A percentile compares a stretch with the other conserved stretches of the same genome.
These are phyloP conservation scores for Choreutis nemorana DNA, from an alignment of 2,888 invertebrate genomes.

Conservation along the genomic window DNA sequence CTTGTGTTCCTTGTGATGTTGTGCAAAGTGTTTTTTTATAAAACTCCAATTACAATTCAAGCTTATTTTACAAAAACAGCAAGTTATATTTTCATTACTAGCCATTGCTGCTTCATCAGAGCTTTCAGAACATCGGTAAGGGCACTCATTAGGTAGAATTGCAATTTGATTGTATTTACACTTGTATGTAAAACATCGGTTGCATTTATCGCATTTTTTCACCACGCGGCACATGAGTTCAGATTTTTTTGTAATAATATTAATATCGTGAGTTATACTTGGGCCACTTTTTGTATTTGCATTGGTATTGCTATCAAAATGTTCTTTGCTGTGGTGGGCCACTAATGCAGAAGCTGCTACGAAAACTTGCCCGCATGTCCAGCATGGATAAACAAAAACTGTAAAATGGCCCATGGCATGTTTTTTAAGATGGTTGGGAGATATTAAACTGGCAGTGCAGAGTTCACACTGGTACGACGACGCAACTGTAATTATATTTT, in stretches of 20 bases:
- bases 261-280: background rate
- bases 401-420: conserved; percentile 33
- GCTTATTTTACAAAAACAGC: conserved; percentile 33
- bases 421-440: conserved; percentile 29
- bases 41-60: conserved; percentile 34
- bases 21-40: conserved; percentile 40
- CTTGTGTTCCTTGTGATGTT: conserved; percentile 29
- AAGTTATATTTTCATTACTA: conserved; percentile 19
- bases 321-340: conserved; percentile 28
- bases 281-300: conserved; percentile 2
- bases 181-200: conserved; percentile 36
- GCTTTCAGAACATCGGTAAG: conserved; percentile 29
- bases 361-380: conserved; percentile 32
- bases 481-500: conserved; percentile 17
- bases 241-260: conserved; percentile 4
- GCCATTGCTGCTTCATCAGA: conserved; percentile 4
- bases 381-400: conserved; percentile 35
- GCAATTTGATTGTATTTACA: conserved; percentile 35
- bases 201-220: conserved; percentile 40
- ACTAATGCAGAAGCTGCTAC: conserved; percentile 24
- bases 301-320: conserved; percentile 17
- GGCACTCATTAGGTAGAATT: conserved; percentile 36
- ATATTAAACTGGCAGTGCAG: conserved; percentile 41
- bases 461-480: conserved; percentile 42
- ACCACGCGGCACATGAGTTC: conserved; percentile 26